phyloP scores from a whole-genome alignment of 2,888 invertebrate species.

The Pyrrhia umbra region DNA sequence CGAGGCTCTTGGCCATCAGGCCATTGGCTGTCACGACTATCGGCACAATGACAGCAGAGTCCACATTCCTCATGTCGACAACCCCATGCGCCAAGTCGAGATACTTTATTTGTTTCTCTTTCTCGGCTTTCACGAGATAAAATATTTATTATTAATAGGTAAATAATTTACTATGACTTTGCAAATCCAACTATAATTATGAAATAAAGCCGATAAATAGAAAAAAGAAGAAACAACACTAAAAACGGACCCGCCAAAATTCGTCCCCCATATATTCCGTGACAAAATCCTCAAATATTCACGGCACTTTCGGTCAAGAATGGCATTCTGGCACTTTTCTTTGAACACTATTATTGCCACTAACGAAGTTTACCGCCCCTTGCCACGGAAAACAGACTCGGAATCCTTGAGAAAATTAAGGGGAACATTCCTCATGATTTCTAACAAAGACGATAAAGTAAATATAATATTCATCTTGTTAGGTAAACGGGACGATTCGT shows the following conservation, averaged over 20 bases:
- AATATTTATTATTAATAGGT: too few relatives aligned
- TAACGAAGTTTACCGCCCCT: conserved; percentile 60
- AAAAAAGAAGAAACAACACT: background rate
- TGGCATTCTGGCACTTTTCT: conserved; percentile 83
- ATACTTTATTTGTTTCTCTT: too few relatives aligned
- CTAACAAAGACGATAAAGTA: conserved; percentile 14
- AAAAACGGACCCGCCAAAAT: conserved; percentile 4
- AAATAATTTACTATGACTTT: too few relatives aligned
- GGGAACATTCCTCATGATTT: conserved; percentile 37
- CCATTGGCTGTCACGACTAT: too few relatives aligned
- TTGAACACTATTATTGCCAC: conserved; percentile 77
- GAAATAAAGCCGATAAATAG: too few relatives aligned
- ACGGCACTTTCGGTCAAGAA: conserved; percentile 81
- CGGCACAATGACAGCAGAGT: too few relatives aligned
- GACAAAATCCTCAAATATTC: conserved; percentile 77
- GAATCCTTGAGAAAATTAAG: conserved; percentile 40
- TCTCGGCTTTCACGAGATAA: too few relatives aligned
- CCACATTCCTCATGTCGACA: too few relatives aligned
- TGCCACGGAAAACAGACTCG: conserved; percentile 45
- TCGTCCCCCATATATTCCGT: conserved; percentile 64
- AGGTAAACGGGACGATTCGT: conserved; percentile 28
- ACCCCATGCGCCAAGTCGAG: too few relatives aligned
- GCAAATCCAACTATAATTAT: too few relatives aligned
- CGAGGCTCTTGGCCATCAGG: too few relatives aligned
- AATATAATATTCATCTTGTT: conserved; percentile 38